phyloP scores from a whole-genome alignment of 2,888 invertebrate species.

The Platerodrilus igneus region DNA sequence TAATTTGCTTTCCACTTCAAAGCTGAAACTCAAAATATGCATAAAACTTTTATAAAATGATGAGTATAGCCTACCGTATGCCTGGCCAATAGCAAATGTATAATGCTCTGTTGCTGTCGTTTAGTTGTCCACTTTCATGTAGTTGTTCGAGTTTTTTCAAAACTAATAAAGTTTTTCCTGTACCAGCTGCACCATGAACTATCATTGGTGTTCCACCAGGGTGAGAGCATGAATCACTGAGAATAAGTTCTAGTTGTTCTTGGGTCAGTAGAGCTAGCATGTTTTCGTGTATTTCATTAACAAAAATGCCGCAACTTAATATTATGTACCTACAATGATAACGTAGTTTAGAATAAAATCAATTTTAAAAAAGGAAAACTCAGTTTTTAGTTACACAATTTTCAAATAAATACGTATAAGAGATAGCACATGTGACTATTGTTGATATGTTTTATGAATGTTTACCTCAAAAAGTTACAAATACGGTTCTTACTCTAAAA shows the following conservation, averaged over 20 bases:
- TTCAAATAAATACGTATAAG: no score
- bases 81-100: constrained; percentile 46
- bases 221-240: constrained; percentile 29
- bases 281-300: constrained; percentile 41
- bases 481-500: no score
- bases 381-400: no score
- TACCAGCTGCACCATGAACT: constrained; percentile 45
- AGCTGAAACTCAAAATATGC: constrained; percentile 26
- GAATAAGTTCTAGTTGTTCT: constrained; percentile 39
- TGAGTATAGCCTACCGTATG: constrained; percentile 34
- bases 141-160: constrained; percentile 41
- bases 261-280: constrained; percentile 41
- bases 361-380: no score
- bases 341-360: no score
- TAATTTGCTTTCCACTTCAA: constrained; percentile 37
- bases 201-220: constrained; percentile 34
- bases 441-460: no score
- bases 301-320: constrained; percentile 43
- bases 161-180: constrained; percentile 43
- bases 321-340: constrained; percentile 41
- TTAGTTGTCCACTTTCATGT: constrained; percentile 35
- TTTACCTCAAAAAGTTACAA: no score
- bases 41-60: background rate
- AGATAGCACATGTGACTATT: no score
- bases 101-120: constrained; percentile 40